phyloP scores from a whole-genome alignment of 2,113 vertebrate species.

The Hippocampus mohnikei region DNA sequence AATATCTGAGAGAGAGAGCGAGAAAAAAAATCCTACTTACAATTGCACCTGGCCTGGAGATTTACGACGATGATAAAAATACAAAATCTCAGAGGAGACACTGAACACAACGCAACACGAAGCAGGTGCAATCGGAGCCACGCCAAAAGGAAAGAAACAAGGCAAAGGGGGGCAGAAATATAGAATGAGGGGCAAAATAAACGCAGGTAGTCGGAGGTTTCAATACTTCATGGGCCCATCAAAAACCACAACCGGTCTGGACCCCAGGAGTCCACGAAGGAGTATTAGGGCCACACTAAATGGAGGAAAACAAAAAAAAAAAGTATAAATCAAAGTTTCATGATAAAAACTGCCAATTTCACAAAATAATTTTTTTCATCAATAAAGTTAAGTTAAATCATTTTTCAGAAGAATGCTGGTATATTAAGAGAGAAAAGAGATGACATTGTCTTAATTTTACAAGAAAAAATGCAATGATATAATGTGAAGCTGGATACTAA shows the following conservation, averaged over 20 bases:
- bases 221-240: conserved; percentile 43
- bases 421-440: no score
- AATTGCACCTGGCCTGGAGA: conserved; percentile 60
- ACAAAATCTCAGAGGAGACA: conserved; percentile 51
- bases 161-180: conserved; percentile 13
- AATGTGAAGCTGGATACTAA: no score
- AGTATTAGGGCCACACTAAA: neutral
- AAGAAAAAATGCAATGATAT: no score
- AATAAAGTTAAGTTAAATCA: neutral
- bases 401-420: no score
- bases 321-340: neutral
- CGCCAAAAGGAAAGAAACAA: conserved; percentile 54
- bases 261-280: neutral
- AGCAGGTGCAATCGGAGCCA: conserved; percentile 62
- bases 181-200: conserved; percentile 42
- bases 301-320: neutral
- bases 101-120: conserved; percentile 61
- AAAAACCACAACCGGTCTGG: neutral
- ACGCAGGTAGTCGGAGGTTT: conserved; percentile 55
- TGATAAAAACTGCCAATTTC: no score
- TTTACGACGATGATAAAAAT: conserved; percentile 47
- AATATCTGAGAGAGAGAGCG: neutral
- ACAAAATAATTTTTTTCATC: no score
- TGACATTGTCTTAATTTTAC: no score
- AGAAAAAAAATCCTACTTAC: conserved; percentile 30